phyloP scores from a whole-genome alignment of 2,888 invertebrate species.

The Napeogenes inachia region DNA sequence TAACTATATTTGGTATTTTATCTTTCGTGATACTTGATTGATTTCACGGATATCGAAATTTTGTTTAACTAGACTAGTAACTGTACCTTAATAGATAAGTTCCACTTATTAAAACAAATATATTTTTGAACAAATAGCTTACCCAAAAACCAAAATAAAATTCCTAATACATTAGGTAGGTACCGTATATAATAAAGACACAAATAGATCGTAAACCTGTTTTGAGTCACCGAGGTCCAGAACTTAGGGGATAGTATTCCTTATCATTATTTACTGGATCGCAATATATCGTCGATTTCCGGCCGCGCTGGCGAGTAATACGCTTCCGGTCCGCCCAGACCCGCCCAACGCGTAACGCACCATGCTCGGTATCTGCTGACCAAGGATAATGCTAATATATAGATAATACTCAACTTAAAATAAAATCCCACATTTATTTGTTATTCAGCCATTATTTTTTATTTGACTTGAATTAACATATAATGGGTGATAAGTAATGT shows the following conservation, averaged over 20 bases:
- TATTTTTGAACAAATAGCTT: too few relatives aligned
- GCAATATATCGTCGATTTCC: conserved; percentile 71
- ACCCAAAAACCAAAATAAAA: too few relatives aligned
- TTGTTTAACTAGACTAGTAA: too few relatives aligned
- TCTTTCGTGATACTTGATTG: too few relatives aligned
- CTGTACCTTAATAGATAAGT: too few relatives aligned
- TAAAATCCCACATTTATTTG: not conserved
- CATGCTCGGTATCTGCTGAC: conserved; percentile 19
- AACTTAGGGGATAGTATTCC: conserved; percentile 37
- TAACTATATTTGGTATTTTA: too few relatives aligned
- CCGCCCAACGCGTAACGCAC: conserved; percentile 38
- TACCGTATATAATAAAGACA: not conserved
- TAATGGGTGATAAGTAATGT: not conserved
- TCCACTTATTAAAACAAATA: too few relatives aligned
- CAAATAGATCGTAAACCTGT: not conserved
- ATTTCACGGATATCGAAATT: too few relatives aligned
- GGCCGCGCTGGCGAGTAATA: conserved; percentile 71
- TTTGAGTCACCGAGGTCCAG: not conserved
- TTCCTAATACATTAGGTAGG: not conserved
- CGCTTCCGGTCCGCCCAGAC: conserved; percentile 65
- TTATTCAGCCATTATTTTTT: not conserved
- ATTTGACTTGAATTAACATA: not conserved
- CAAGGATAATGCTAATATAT: conserved; percentile 16
- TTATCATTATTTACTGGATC: conserved; percentile 60
- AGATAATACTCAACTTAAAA: not conserved